Conservation (phyloP, 2,888 invertebrate genomes). For the Clistopyga incitator region DNA sequence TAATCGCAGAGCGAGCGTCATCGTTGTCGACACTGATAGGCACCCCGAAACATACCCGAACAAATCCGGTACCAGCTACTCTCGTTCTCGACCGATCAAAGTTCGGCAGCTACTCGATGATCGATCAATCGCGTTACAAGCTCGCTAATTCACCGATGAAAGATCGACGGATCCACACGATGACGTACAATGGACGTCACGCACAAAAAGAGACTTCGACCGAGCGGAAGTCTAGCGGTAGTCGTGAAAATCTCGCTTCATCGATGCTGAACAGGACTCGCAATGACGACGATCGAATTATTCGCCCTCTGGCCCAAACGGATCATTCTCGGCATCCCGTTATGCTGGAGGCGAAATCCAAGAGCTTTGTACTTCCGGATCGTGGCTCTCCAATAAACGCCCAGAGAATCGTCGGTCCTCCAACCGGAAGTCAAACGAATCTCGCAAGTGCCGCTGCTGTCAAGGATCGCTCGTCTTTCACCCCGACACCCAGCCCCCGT, state of each 20-base stretch:
- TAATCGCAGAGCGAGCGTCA: slow-evolving; percentile 46
- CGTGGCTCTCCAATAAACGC: slow-evolving; percentile 40
- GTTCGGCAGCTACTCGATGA: slow-evolving; percentile 42
- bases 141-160: slow-evolving; percentile 63
- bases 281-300: slow-evolving; percentile 70
- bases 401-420: slow-evolving; percentile 50
- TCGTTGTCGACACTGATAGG: slow-evolving; percentile 31
- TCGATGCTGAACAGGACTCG: slow-evolving; percentile 25
- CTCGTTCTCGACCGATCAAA: slow-evolving; percentile 63
- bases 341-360: slow-evolving; percentile 79
- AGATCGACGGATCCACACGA: slow-evolving; percentile 49
- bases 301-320: slow-evolving; percentile 74
- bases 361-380: slow-evolving; percentile 80
- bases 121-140: slow-evolving; percentile 57
- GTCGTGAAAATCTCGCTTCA: slow-evolving; percentile 43
- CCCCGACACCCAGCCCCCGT: slow-evolving; percentile 69
- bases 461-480: slow-evolving; percentile 69
- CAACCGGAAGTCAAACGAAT: slow-evolving; percentile 72
- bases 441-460: slow-evolving; percentile 47
- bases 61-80: slow-evolving; percentile 61
- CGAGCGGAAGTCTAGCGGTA: slow-evolving; percentile 12
- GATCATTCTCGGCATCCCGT: slow-evolving; percentile 73
- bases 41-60: slow-evolving; percentile 51
- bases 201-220: slow-evolving; percentile 36
- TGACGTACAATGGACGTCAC: slow-evolving; percentile 67